These are phyloP conservation scores for Latrodectus elegans DNA, from an alignment of 2,888 invertebrate species.

Conservation along the genomic window DNA sequence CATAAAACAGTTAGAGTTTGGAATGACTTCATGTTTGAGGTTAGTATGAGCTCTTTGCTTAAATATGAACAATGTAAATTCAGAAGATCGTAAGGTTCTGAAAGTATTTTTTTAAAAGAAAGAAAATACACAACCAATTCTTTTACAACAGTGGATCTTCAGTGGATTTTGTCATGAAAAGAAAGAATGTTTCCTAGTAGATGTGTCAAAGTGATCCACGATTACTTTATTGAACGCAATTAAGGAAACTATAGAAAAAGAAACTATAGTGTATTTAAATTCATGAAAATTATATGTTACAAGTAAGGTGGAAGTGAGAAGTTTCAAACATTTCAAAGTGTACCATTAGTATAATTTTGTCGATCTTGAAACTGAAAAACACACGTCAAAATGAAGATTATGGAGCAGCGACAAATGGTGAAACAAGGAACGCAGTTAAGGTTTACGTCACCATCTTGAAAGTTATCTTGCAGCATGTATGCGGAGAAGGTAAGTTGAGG, in stretches of 20 bases:
- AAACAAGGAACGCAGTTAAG: neutral
- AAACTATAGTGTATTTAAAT: constrained; percentile 17
- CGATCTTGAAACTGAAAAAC: constrained; percentile 6
- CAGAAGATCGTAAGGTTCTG: neutral
- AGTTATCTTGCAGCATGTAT: neutral
- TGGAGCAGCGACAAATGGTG: constrained; percentile 10
- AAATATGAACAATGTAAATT: neutral
- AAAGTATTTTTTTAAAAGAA: neutral
- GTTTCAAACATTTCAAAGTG: constrained; percentile 13
- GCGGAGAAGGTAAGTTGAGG: neutral
- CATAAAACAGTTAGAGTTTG: neutral
- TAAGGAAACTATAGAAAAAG: constrained; percentile 8
- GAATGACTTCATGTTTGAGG: neutral
- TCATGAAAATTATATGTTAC: constrained; percentile 9
- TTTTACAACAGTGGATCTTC: too few relatives aligned
- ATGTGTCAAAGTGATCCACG: neutral
- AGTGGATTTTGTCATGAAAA: too few relatives aligned
- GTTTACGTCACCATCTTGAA: neutral
- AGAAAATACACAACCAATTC: neutral
- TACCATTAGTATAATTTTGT: constrained; percentile 20
- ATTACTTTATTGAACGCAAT: neutral
- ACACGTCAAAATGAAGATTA: neutral
- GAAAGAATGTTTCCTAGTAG: neutral
- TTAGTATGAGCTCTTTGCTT: neutral
- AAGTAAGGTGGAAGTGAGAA: constrained; percentile 7